phyloP scores from a whole-genome alignment of 2,797 vertebrate species.

The Siniperca undulata region DNA sequence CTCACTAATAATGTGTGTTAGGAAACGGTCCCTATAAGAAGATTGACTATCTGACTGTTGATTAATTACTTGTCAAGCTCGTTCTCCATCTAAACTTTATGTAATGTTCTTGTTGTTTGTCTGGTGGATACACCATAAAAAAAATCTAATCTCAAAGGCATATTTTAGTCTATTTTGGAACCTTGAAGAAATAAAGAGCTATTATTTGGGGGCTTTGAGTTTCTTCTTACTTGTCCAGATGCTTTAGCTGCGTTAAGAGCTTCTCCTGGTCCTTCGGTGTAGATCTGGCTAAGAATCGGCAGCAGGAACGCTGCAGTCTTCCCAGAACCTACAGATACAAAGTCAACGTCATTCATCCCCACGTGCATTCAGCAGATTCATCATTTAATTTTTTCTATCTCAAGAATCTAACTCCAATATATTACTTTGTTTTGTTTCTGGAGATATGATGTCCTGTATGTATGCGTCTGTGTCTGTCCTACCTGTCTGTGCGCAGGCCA shows the following conservation, averaged over 20 bases:
- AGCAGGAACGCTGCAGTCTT: slow-evolving; percentile 97
- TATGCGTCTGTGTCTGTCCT: slow-evolving; percentile 2
- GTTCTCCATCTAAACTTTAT: background rate
- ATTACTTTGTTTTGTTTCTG: background rate
- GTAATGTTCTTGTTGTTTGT: background rate
- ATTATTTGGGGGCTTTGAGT: background rate
- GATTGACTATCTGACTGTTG: no score
- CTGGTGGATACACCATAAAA: background rate
- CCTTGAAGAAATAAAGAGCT: background rate
- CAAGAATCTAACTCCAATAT: background rate
- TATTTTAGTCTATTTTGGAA: background rate
- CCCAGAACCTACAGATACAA: slow-evolving; percentile 89
- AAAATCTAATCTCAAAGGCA: background rate
- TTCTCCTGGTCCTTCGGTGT: slow-evolving; percentile 94
- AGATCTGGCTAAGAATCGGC: slow-evolving; percentile 96
- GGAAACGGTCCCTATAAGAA: background rate
- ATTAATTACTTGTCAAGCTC: background rate
- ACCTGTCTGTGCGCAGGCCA: slow-evolving; percentile 99
- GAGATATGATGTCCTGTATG: background rate
- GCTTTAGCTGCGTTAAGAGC: slow-evolving; percentile 92
- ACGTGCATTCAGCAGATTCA: background rate
- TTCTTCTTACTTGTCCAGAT: slow-evolving; percentile 78
- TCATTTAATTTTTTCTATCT: background rate
- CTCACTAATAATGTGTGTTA: background rate
- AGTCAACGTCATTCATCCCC: slow-evolving; percentile 2